A percentile compares a stretch with the other conserved stretches of the same genome.
Evolutionary conservation across 2,113 vertebrate species (phyloP).

Genomic region (Epinephelus lanceolatus): DNA sequence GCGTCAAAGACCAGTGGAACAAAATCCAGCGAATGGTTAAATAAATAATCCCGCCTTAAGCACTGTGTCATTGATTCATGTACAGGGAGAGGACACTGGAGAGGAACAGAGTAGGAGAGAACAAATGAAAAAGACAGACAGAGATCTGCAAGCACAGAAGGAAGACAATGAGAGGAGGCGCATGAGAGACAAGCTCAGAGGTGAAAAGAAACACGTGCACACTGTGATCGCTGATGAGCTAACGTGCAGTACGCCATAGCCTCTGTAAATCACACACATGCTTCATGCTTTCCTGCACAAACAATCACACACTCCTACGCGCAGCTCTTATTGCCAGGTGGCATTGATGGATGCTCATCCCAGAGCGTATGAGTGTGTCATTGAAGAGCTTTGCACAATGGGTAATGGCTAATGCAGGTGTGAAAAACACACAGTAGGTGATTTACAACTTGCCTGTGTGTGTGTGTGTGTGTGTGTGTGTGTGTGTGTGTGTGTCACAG

Average conservation of each 20-base stretch:
- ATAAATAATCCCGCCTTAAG: not conserved
- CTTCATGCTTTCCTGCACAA: conserved; percentile 71
- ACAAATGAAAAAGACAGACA: conserved; percentile 71
- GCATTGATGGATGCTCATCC: conserved; percentile 73
- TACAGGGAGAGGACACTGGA: conserved; percentile 79
- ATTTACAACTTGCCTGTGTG: conserved; percentile 10
- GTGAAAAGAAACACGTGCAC: conserved; percentile 63
- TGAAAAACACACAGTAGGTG: conserved; percentile 35
- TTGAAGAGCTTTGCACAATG: conserved; percentile 37
- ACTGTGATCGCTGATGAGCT: conserved; percentile 37
- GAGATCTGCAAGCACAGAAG: conserved; percentile 76
- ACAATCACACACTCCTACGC: conserved; percentile 75
- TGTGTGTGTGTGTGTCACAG: conserved; percentile 65
- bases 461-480: conserved; percentile 21
- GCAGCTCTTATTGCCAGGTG: conserved; percentile 62
- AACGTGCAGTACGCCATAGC: conserved; percentile 21
- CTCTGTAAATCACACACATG: conserved; percentile 62
- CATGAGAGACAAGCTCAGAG: conserved; percentile 69
- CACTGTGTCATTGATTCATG: conserved; percentile 28
- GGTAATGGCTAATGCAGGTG: conserved; percentile 14
- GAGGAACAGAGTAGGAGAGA: conserved; percentile 69
- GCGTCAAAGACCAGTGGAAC: conserved; percentile 18
- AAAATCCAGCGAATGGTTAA: conserved; percentile 6
- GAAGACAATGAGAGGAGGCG: conserved; percentile 66
- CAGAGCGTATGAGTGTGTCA: conserved; percentile 53